Evolutionary conservation across 2,797 vertebrate genomes (phyloP).

Genomic region (Platalea minor): DNA sequence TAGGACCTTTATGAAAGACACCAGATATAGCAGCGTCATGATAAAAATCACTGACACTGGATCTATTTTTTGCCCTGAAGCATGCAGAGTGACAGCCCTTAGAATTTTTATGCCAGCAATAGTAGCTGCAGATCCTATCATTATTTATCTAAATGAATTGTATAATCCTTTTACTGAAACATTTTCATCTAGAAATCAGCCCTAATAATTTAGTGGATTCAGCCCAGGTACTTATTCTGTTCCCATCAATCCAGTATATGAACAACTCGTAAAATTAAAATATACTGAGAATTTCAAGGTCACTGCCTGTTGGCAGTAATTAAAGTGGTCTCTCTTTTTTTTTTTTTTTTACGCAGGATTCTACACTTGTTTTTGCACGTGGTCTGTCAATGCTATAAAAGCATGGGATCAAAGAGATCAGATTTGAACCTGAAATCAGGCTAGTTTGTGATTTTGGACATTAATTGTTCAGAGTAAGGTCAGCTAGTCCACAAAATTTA

Average conservation of each 20-base stretch:
- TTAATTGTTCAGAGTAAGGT: neutral
- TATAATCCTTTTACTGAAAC: neutral
- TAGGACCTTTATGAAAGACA: neutral
- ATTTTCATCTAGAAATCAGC: neutral
- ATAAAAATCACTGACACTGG: neutral
- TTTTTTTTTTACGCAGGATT: neutral
- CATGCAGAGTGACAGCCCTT: neutral
- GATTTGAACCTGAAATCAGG: neutral
- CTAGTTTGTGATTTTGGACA: neutral
- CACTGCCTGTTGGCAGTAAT: neutral
- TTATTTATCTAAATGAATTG: conserved; percentile 21
- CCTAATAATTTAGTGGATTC: neutral
- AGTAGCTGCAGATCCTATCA: neutral
- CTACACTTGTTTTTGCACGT: neutral
- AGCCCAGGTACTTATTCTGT: neutral
- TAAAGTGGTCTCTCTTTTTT: neutral
- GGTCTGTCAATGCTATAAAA: neutral
- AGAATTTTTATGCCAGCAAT: neutral
- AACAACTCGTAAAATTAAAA: neutral
- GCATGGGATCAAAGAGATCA: neutral
- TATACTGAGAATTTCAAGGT: neutral
- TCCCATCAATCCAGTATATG: neutral
- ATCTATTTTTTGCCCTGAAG: neutral
- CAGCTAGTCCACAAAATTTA: neutral
- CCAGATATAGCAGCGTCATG: neutral